phyloP scores from a whole-genome alignment of 1,140 invertebrate species.

The Solen grandis region DNA sequence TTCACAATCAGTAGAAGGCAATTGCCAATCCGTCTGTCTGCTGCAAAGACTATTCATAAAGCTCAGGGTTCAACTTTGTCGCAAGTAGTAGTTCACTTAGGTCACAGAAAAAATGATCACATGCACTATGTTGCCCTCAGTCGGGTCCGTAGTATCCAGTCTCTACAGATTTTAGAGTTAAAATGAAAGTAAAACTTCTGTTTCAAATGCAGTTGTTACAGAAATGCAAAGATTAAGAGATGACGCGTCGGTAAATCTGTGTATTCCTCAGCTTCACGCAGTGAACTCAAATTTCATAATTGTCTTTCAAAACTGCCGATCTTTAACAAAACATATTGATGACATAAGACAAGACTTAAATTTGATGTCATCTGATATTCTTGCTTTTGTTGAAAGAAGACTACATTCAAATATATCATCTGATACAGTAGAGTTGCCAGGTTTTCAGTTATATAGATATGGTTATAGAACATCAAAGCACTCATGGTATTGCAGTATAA shows the following conservation, averaged over 20 bases:
- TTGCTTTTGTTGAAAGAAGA: neutral
- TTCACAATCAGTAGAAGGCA: constrained; percentile 17
- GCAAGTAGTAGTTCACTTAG: constrained; percentile 38
- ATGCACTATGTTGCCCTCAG: constrained; percentile 56
- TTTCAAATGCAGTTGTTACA: constrained; percentile 6
- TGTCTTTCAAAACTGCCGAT: constrained; percentile 8
- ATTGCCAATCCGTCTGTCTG: constrained; percentile 36
- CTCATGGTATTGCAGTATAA: neutral
- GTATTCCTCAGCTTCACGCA: neutral
- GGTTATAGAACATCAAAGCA: neutral
- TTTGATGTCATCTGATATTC: neutral
- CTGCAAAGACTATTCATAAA: constrained; percentile 53
- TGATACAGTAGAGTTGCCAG: neutral
- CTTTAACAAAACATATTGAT: constrained; percentile 2
- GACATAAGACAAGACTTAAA: constrained; percentile 8
- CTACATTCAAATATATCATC: neutral
- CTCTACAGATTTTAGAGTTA: constrained; percentile 22
- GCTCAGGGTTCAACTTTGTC: constrained; percentile 48
- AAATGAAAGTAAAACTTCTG: constrained; percentile 32
- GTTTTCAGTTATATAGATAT: neutral
- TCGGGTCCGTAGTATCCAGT: constrained; percentile 27
- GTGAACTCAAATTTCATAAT: constrained; percentile 13
- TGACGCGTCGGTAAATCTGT: neutral
- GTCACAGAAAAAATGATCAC: constrained; percentile 32
- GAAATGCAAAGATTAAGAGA: constrained; percentile 36